These are phyloP conservation scores for Trachymyrmex cornetzi DNA, from an alignment of 1,140 invertebrate species.

Conservation along the genomic window DNA sequence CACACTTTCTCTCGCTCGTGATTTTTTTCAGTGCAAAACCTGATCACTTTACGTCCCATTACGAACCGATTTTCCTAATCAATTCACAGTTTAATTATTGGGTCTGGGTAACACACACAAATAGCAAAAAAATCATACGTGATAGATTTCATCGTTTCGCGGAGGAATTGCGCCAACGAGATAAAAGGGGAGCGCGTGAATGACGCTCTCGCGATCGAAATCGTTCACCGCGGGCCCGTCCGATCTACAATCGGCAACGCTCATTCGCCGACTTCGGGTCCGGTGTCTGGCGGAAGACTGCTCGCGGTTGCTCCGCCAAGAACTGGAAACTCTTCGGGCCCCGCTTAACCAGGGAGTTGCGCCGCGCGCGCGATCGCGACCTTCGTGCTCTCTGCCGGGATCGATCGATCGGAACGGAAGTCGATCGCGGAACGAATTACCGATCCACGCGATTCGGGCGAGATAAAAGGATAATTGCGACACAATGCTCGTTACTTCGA, in stretches of 20 bases:
- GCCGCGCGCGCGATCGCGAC: constrained; percentile 38
- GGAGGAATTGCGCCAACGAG: background rate
- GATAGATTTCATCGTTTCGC: background rate
- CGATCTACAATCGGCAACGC: background rate
- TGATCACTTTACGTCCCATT: background rate
- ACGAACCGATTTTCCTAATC: background rate
- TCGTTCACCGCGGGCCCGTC: background rate
- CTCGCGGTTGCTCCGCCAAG: constrained; percentile 16
- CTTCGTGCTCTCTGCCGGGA: constrained; percentile 53
- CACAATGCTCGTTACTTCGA: background rate
- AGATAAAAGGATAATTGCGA: constrained; percentile 39
- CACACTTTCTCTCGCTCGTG: background rate
- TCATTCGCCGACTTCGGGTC: constrained; percentile 37
- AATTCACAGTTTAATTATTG: background rate
- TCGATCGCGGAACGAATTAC: constrained; percentile 39
- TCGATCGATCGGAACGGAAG: constrained; percentile 43
- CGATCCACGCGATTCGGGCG: background rate
- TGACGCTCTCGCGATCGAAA: background rate
- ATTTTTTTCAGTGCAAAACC: background rate
- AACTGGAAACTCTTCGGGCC: constrained; percentile 27
- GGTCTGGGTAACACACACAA: background rate
- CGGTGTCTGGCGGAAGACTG: constrained; percentile 47
- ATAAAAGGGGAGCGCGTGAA: background rate
- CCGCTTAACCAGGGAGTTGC: constrained; percentile 19
- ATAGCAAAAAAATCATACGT: background rate